Evolutionary conservation across 2,888 invertebrate genomes (phyloP), one percentile per base, ranked within the genome.

Genomic region (Meiosimyza platycephala): DNA sequence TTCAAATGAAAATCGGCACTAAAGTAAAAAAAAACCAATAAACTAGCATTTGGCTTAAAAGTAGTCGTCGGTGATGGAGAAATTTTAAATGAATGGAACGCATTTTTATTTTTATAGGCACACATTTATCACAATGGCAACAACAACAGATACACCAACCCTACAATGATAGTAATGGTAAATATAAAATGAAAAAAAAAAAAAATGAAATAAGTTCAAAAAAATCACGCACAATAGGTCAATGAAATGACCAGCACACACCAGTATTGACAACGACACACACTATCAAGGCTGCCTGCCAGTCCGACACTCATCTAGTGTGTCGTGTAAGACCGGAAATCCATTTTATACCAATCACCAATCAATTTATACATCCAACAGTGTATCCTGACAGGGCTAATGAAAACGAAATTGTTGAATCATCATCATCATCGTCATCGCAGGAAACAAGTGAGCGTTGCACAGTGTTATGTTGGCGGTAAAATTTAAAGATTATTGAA

Each of bases 151-250:
- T 11, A 66, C 52, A 54, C 6, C 40, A 59, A 65, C 33, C 22
- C n/a, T 18, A 40, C 50, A 66, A 50, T 50, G 51, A 40, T 57
- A 65, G 60, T 62, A 72, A 66, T 59, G 67, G 51, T 47, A 67
- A 16, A 15, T 9, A 40, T 9, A 40, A 40, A 40, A 28, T 28
- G 3, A 3, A 40, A 6, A 40, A 40, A 40, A 40, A 28, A 28
- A 16, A 22, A 57, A 57, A n/a, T n/a, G n/a, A n/a, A n/a, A 28
- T 18, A 57, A 57, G 9, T 28, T 28, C 6, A n/a, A 57, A 57
- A 57, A 57, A 57, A 57, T 57, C 28, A 57, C 22, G 28, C 28
- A 57, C 57, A 57, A 57, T 57, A 28, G 57, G 57, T 57, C 57
- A 57, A 57, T 57, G 57, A 57, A 57, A 57, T 57, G 57, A 57